These are phyloP conservation scores for Alviniconcha marisindica DNA, from an alignment of 1,140 invertebrate species.

Conservation along the genomic window DNA sequence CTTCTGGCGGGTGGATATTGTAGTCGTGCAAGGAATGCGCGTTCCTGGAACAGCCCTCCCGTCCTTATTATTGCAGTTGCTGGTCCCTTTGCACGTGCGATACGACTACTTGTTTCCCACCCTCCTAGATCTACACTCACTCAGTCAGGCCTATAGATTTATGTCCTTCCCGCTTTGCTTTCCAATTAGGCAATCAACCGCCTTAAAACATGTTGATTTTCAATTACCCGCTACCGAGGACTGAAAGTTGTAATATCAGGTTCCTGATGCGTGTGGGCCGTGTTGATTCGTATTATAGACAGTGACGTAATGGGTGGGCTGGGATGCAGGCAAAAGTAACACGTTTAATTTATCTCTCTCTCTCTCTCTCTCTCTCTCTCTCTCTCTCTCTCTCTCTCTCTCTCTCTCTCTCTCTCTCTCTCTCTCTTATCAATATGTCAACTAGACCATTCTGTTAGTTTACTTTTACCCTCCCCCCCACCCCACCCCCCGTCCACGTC, in stretches of 20 bases:
- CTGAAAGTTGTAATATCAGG: neutral
- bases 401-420: too few species aligned
- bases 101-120: constrained; percentile 10
- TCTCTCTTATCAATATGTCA: too few species aligned
- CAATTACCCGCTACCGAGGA: neutral
- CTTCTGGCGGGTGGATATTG: neutral
- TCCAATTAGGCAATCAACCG: neutral
- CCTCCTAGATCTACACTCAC: neutral
- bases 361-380: too few species aligned
- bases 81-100: neutral
- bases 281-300: too few species aligned
- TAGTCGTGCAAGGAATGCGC: constrained; percentile 26
- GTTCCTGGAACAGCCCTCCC: neutral
- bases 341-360: too few species aligned
- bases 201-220: constrained; percentile 8
- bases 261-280: neutral
- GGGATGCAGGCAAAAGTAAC: too few species aligned
- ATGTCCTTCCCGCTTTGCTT: neutral
- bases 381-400: too few species aligned
- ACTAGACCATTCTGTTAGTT: too few species aligned
- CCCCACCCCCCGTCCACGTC: too few species aligned
- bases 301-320: too few species aligned
- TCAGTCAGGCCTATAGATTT: too few species aligned
- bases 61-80: constrained; percentile 33
- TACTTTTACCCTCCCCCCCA: too few species aligned